Percentiles rank a stretch among this genome's conserved stretches.
Evolutionary conservation across 2,797 vertebrate genomes (phyloP).

Genomic region (Sebastes hopkinsi): DNA sequence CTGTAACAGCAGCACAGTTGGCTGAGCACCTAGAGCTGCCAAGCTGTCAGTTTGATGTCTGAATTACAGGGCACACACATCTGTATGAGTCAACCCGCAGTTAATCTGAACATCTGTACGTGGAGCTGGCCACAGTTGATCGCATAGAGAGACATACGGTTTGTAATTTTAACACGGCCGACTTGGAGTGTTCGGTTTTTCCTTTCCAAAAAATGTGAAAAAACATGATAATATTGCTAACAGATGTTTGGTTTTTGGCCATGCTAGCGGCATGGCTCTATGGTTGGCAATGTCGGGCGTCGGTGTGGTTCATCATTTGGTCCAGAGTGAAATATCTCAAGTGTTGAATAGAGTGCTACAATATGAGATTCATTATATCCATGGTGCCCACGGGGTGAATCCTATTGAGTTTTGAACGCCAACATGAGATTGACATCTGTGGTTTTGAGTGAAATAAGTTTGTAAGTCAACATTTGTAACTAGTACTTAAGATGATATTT

Average conservation of each 20-base stretch:
- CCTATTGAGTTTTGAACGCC: neutral
- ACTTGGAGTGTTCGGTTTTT: neutral
- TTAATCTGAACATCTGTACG: slow-evolving; percentile 59
- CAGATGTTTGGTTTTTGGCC: neutral
- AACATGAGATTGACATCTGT: neutral
- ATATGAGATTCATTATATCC: neutral
- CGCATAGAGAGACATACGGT: slow-evolving; percentile 5
- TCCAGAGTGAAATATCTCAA: neutral
- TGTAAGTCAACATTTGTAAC: neutral
- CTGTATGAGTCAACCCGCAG: slow-evolving; percentile 49
- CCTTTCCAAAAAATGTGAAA: neutral
- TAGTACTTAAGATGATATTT: neutral
- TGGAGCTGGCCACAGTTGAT: slow-evolving; percentile 17
- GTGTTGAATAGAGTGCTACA: neutral
- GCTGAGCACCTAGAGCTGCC: slow-evolving; percentile 60
- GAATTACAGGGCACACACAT: slow-evolving; percentile 66
- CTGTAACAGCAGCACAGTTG: slow-evolving; percentile 70
- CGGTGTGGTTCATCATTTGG: neutral
- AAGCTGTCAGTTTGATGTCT: slow-evolving; percentile 72
- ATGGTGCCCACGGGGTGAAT: neutral
- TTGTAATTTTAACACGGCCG: neutral
- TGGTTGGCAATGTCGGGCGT: neutral
- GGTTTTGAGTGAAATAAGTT: neutral
- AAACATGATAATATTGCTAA: neutral
- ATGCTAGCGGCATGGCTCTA: neutral